These are phyloP conservation scores for Sesamia nonagrioides DNA, from an alignment of 1,140 invertebrate species.

Conservation along the genomic window DNA sequence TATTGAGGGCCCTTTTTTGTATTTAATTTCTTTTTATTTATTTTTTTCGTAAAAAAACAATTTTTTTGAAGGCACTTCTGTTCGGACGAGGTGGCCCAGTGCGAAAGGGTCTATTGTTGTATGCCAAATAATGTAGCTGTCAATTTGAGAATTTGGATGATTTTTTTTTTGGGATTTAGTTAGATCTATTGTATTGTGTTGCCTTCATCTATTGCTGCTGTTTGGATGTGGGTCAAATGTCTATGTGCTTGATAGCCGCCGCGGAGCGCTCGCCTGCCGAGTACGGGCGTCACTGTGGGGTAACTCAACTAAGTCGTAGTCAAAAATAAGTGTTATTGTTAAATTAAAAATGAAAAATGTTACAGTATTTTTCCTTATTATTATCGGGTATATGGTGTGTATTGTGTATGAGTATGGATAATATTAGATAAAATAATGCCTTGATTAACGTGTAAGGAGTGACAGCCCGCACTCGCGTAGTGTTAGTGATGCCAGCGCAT, in stretches of 20 bases:
- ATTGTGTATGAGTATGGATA: constrained; percentile 44
- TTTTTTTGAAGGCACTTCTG: constrained; percentile 95
- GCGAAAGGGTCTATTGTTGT: constrained; percentile 86
- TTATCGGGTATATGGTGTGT: constrained; percentile 52
- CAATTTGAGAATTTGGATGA: constrained; percentile 56
- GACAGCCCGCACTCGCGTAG: constrained; percentile 66
- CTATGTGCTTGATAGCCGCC: constrained; percentile 83
- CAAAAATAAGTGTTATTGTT: constrained; percentile 60
- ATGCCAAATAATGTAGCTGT: constrained; percentile 70
- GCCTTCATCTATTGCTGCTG: constrained; percentile 81
- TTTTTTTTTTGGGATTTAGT: constrained; percentile 73
- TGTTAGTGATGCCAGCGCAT: constrained; percentile 66
- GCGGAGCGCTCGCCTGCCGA: constrained; percentile 71
- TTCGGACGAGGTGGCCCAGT: constrained; percentile 96
- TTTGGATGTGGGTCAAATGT: constrained; percentile 85
- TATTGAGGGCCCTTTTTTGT: constrained; percentile 94
- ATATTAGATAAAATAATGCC: constrained; percentile 36
- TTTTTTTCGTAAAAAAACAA: constrained; percentile 94
- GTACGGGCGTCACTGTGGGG: constrained; percentile 59
- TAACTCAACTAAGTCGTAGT: constrained; percentile 43
- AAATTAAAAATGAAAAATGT: constrained; percentile 53
- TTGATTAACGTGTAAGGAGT: constrained; percentile 39
- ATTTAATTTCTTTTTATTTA: constrained; percentile 91
- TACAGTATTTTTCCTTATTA: constrained; percentile 43
- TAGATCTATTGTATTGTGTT: constrained; percentile 77